A percentile compares a stretch with the other conserved stretches of the same genome.
These are phyloP conservation scores for Drosophila arawakana DNA, from an alignment of 1,140 invertebrate genomes.

Conservation along the genomic window DNA sequence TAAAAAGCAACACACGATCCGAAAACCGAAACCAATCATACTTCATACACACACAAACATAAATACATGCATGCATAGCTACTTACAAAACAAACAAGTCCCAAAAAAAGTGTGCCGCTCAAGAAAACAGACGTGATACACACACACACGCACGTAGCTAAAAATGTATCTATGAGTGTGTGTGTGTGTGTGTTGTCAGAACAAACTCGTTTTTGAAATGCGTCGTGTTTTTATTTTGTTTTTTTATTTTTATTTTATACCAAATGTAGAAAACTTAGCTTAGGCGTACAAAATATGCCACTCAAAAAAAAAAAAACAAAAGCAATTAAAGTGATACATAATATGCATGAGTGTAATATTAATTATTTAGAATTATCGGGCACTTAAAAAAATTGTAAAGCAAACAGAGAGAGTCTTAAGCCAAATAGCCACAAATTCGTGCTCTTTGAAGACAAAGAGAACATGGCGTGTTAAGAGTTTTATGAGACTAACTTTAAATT, in stretches of 20 bases:
- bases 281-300: slow-evolving; percentile 25
- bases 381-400: slow-evolving; percentile 30
- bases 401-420: not conserved
- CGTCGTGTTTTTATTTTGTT: slow-evolving; percentile 64
- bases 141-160: slow-evolving; percentile 3
- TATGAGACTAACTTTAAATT: slow-evolving; percentile 16
- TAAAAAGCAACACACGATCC: slow-evolving; percentile 44
- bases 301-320: slow-evolving; percentile 4
- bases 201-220: slow-evolving; percentile 74
- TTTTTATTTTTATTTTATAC: slow-evolving; percentile 27
- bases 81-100: slow-evolving; percentile 38
- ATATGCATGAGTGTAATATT: slow-evolving; percentile 7
- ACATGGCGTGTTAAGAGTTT: not conserved
- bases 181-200: slow-evolving; percentile 31
- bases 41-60: not conserved
- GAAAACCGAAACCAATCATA: not conserved
- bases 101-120: slow-evolving; percentile 33
- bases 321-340: slow-evolving; percentile 2
- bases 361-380: slow-evolving; percentile 10
- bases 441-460: not conserved
- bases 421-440: no score
- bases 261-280: slow-evolving; percentile 50
- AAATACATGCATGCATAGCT: no score
- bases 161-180: slow-evolving; percentile 6
- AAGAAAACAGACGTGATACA: slow-evolving; percentile 39